These are phyloP conservation scores for Tiphia femorata DNA, from an alignment of 2,888 invertebrate genomes.

Conservation along the genomic window DNA sequence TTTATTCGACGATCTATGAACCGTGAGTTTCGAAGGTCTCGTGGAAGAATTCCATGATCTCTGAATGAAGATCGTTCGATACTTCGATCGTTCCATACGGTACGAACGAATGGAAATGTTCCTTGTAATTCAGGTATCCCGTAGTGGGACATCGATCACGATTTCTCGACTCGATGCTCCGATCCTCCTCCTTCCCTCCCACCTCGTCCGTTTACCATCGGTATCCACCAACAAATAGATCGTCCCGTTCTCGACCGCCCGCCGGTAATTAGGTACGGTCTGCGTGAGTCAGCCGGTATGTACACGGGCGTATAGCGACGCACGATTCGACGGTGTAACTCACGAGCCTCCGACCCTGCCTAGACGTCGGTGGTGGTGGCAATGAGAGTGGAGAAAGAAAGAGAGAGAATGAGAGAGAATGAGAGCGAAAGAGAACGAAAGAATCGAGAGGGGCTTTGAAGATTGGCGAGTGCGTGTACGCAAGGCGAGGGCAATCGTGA, in stretches of 20 bases:
- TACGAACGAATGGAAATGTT: too few relatives aligned
- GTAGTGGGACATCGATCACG: constrained; percentile 36
- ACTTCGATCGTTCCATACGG: too few relatives aligned
- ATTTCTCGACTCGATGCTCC: constrained; percentile 10
- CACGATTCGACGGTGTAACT: constrained; percentile 45
- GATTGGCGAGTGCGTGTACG: constrained; percentile 8
- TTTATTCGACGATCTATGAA: too few relatives aligned
- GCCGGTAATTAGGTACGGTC: constrained; percentile 54
- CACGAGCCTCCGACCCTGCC: constrained; percentile 21
- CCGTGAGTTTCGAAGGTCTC: too few relatives aligned
- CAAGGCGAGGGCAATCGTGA: constrained; percentile 23
- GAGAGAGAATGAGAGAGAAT: background rate
- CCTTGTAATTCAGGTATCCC: too few relatives aligned
- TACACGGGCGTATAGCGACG: constrained; percentile 48
- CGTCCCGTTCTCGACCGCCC: constrained; percentile 46
- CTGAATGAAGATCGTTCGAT: too few relatives aligned
- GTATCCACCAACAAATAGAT: constrained; percentile 40
- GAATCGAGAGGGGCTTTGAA: too few relatives aligned
- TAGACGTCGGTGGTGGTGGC: background rate
- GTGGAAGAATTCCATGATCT: too few relatives aligned
- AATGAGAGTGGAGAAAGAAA: constrained; percentile 7
- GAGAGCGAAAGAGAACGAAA: background rate
- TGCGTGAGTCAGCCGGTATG: constrained; percentile 31
- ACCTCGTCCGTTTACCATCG: constrained; percentile 13
- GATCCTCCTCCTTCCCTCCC: background rate